Percentiles rank a stretch among this genome's conserved stretches.
phyloP scores from a whole-genome alignment of 2,113 vertebrate species.

The Butorides virescens region DNA sequence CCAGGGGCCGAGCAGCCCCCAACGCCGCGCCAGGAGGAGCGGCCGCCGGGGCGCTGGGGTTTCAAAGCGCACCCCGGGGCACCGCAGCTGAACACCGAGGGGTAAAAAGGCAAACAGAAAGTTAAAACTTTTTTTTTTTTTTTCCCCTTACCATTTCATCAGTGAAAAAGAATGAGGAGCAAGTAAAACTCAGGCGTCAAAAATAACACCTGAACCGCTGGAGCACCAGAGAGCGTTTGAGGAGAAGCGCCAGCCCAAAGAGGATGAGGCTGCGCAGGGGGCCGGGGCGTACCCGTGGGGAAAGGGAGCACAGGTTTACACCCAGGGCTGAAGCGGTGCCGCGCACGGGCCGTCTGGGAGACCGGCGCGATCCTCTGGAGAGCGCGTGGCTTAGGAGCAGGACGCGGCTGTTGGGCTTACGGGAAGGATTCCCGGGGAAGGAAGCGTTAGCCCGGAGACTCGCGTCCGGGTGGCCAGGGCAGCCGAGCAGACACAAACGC shows the following conservation, averaged over 20 bases:
- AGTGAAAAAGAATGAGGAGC: constrained; percentile 33
- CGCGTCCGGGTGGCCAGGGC: background rate
- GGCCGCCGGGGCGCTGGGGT: constrained; percentile 34
- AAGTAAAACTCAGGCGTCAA: constrained; percentile 16
- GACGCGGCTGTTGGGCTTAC: background rate
- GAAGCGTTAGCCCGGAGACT: background rate
- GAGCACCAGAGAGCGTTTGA: background rate
- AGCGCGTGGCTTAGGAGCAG: background rate
- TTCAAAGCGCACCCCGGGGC: constrained; percentile 52
- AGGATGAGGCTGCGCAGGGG: background rate
- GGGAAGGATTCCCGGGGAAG: background rate
- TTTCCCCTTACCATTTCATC: background rate
- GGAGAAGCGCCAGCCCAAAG: background rate
- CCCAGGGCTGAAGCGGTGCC: background rate
- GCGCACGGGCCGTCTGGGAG: background rate
- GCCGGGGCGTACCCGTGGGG: background rate
- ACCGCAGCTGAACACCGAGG: background rate
- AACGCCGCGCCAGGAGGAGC: constrained; percentile 46
- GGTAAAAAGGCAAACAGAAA: constrained; percentile 45
- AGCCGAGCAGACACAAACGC: background rate
- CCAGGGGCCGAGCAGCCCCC: constrained; percentile 27
- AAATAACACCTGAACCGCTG: constrained; percentile 28
- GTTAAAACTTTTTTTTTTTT: background rate
- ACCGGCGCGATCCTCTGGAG: background rate
- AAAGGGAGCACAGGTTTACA: background rate